Base-by-base conservation (phyloP, 2,113 vertebrate genomes). In the Eublepharis macularius region DNA sequence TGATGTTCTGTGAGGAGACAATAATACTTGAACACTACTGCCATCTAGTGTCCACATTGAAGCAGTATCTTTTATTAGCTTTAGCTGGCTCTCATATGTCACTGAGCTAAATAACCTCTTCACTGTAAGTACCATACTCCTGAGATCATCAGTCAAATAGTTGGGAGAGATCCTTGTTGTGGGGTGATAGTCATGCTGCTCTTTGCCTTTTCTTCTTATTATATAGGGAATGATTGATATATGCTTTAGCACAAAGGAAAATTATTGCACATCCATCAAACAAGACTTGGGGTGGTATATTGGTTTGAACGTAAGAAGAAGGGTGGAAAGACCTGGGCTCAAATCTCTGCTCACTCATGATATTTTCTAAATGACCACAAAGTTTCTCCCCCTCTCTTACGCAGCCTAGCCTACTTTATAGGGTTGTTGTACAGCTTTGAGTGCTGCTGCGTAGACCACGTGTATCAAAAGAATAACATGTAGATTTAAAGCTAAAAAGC, bases 11-110 rank as follows among this genome's bases (percentile, higher is more conserved):
- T n/a, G n/a, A 29, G 24, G 13, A 21, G n/a, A 87, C 9, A 83
- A 49, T 32, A 54, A 4, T 80, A 34, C 43, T 70, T 85, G 79
- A 92, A 89, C 88, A 91, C 41, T 24, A 90, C 91, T 92, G 93
- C 93, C 95, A 96, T 94, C 95, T 95, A 91, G 93, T 88, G 95
- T 70, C 77, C 70, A 1, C 0, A 0, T 0, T 39, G 7, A 66
- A 34, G 1, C n/a, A 78, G 36, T 0, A 2, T 26, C 60, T 63
- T 63, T 63, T 63, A 29, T 26, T 8, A 63, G 60, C 60, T 63
- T 26, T 63, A 9, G 60, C 29, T 63, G 26, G 60, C 7, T 63
- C 60, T 63, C 60, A 41, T 41, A 24, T 9, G 1, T 12, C 0
- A 0, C 24, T 24, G 84, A 45, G 13, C 24, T 8, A 19, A 83